Base-by-base conservation (phyloP, 2,797 vertebrate genomes). In the Rhinoraja longicauda region DNA sequence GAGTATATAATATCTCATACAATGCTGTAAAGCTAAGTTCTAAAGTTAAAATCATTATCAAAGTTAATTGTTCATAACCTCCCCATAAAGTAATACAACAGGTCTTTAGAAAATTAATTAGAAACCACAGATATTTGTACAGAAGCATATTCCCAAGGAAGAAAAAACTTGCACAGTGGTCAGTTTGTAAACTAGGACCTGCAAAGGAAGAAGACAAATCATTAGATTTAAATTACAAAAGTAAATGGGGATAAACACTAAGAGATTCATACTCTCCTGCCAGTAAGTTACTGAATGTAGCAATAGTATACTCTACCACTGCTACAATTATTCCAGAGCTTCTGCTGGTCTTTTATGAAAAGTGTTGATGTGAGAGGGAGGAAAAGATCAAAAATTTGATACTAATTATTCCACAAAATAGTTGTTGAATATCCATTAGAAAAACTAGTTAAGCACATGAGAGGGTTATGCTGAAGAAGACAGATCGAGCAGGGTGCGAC, bases 141-240 rank as follows among this genome's bases (percentile, higher is more conserved):
- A 57, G 39, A 92, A 67, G 90, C 70, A 75, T 70, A 72, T 75
- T 92, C 70, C 90, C 90, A 92, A 73, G 17, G n/a, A 75, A 88
- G 7, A 57, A 92, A 1, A 84, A 57, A 92, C 39, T 73, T 92
- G 70, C 70, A 75, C 70, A 92, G 70, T 73, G 70, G 90, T 92
- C 90, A 92, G 90, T 75, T 73, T 90, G 72, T 45, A 53, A 92
- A 92, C 67, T 90, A 73, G 70, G 70, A 57, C 26, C 90, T 92
- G 39, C 13, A 73, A 39, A 75, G 39, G 67, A 53, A 73, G 39
- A 92, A 92, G 21, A 39, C 39, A 75, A 53, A 53, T 1, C 9
- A n/a, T 91, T 91, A 73, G 13, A 70, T 73, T 73, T 39, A 53
- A 73, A 70, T 36, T 21, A 73, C 10, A 36, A 15, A 72, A 29